Percentiles rank a stretch among this genome's conserved stretches.
These are phyloP conservation scores for Pseudochirops corinnae DNA, from an alignment of 2,797 vertebrate genomes.

Conservation along the genomic window DNA sequence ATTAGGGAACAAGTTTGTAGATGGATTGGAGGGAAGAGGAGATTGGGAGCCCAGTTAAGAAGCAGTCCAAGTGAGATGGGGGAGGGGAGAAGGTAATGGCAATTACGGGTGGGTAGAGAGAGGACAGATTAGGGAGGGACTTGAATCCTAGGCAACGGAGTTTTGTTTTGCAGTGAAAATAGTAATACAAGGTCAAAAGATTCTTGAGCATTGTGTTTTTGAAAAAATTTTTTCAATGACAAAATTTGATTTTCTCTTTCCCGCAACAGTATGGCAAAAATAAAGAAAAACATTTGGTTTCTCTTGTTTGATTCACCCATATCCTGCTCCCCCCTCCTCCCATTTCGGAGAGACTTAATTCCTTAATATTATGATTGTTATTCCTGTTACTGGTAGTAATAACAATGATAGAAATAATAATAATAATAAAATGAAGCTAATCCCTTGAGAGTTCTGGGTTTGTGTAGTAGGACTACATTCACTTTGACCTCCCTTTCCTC, in stretches of 20 bases:
- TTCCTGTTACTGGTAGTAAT: background rate
- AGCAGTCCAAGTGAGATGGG: background rate
- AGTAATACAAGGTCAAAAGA: background rate
- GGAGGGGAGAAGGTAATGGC: background rate
- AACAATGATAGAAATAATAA: background rate
- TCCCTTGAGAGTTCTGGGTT: background rate
- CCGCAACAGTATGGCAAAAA: background rate
- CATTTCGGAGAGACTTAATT: background rate
- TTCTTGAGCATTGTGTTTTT: background rate
- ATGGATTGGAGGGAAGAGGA: background rate
- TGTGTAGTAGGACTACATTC: background rate
- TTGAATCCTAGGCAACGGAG: background rate
- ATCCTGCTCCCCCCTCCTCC: background rate
- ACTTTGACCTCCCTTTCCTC: background rate
- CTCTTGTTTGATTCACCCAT: background rate
- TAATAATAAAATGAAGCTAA: background rate
- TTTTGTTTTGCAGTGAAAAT: background rate
- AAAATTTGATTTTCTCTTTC: background rate
- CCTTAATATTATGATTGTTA: background rate
- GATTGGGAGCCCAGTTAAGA: background rate
- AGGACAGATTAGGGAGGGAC: background rate
- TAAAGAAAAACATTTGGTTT: background rate
- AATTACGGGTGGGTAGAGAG: background rate
- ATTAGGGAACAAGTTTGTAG: background rate
- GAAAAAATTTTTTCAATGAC: background rate